Evolutionary conservation across 2,888 invertebrate genomes (phyloP), one percentile per base, ranked within the genome.

Genomic region (Trypoxylon attenuatum): DNA sequence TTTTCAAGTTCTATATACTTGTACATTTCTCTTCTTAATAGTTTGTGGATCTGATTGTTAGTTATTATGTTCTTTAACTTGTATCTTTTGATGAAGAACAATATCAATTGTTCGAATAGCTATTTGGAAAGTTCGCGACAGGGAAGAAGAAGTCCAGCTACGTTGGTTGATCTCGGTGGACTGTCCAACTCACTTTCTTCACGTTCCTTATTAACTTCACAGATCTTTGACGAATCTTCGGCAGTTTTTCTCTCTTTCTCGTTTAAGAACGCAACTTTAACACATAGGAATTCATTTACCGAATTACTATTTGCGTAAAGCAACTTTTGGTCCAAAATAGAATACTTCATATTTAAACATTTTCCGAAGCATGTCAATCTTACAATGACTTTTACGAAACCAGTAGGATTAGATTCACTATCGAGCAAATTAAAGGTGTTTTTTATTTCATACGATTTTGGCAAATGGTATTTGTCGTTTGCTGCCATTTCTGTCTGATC

Each of bases 381-480:
- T 1, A 73, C 13, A 15, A 33, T 52, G 6, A 73, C 5, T 0
- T 15, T 10, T 45, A 73, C 51, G 0, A 50, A 60, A 4, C 72
- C 72, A 1, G 39, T 8, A 0, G 69, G 57, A 5, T 39, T 60
- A 1, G 13, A 10, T 5, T 65, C 55, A 4, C 60, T 43, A 27
- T 69, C 65, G 0, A 69, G 42, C 0, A 73, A 47, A n/a, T 39
- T 45, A 10, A 58, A 73, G 1, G 59, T 73, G 43, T 73, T 73
- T 4, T 55, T 63, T 10, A 73, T 60, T 13, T 38, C 6, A 1
- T 69, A 71, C 0, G 65, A 39, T 22, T 25, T 62, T 0, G 72
- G 71, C 10, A 69, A 15, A 8, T 60, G 57, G 15, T 58, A 41
- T 5, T 10, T 3, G 2, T 73, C 63, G 15, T 73, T 71, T 1